Conservation (phyloP, 1,140 invertebrate genomes). For the Drosophila saltans region DNA sequence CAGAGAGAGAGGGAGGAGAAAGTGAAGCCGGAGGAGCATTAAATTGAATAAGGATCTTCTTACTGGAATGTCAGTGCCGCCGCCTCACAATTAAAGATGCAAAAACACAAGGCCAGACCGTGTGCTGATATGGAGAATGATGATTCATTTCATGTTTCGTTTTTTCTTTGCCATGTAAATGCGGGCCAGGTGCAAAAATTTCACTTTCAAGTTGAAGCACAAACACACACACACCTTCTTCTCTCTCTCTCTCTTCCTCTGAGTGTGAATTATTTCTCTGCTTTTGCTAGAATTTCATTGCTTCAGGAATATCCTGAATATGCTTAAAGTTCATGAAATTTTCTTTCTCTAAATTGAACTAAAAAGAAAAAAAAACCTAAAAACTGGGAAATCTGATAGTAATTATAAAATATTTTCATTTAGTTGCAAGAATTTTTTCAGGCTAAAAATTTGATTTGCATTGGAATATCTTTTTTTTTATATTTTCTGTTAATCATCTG, state of each 20-base stretch:
- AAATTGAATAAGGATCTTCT: background rate
- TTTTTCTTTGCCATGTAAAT: slow-evolving; percentile 7
- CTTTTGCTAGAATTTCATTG: background rate
- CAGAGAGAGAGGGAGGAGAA: too few species aligned
- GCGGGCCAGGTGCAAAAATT: slow-evolving; percentile 6
- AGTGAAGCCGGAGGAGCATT: background rate
- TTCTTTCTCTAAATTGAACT: too few species aligned
- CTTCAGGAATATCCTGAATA: background rate
- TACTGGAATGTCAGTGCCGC: too few species aligned
- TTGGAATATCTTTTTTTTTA: too few species aligned
- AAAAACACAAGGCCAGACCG: background rate
- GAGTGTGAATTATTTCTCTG: background rate
- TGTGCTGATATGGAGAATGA: background rate
- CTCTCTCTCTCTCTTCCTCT: background rate
- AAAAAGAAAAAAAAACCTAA: too few species aligned
- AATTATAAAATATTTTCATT: background rate
- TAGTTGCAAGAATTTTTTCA: background rate
- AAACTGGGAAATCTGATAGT: too few species aligned
- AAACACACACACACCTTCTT: background rate
- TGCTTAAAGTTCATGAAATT: background rate
- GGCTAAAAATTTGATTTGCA: background rate
- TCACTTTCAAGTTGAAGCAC: slow-evolving; percentile 6
- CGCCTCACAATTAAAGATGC: background rate
- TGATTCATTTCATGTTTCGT: background rate
- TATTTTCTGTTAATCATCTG: background rate